phyloP scores from a whole-genome alignment of 2,888 invertebrate species.

The Philopedon plagiatum region DNA sequence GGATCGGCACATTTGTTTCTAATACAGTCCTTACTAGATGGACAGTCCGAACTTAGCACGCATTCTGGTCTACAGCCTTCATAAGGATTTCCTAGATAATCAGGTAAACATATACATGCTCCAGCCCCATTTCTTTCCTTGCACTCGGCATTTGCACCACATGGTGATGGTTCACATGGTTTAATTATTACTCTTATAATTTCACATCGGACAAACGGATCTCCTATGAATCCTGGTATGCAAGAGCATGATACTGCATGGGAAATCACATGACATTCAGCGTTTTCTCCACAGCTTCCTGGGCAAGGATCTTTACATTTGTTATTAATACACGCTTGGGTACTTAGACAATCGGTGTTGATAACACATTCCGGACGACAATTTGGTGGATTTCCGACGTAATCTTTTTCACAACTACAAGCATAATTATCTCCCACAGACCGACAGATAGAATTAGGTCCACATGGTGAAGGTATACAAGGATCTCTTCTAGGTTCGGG shows the following conservation, averaged over 20 bases:
- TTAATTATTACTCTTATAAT: constrained; percentile 74
- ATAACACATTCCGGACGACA: constrained; percentile 88
- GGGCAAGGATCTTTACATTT: constrained; percentile 88
- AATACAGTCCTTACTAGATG: constrained; percentile 85
- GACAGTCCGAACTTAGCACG: constrained; percentile 87
- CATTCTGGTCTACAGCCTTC: constrained; percentile 91
- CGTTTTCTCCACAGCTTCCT: constrained; percentile 84
- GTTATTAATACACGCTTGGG: constrained; percentile 84
- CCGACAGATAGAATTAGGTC: constrained; percentile 83
- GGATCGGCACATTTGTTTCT: constrained; percentile 89
- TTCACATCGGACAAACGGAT: constrained; percentile 86
- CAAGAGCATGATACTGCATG: constrained; percentile 89
- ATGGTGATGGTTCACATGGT: constrained; percentile 90
- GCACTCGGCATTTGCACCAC: constrained; percentile 88
- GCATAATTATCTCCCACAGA: constrained; percentile 77
- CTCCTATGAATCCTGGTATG: constrained; percentile 81
- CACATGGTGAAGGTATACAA: constrained; percentile 86
- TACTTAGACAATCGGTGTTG: constrained; percentile 84
- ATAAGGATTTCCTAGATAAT: constrained; percentile 89
- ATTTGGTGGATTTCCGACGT: constrained; percentile 84
- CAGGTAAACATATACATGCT: constrained; percentile 84
- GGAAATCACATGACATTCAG: constrained; percentile 84
- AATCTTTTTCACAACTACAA: constrained; percentile 84
- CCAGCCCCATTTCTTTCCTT: constrained; percentile 84
- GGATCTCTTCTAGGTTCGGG: constrained; percentile 70